Conservation (phyloP, 2,888 invertebrate genomes). For the Aleiodes testaceus region DNA sequence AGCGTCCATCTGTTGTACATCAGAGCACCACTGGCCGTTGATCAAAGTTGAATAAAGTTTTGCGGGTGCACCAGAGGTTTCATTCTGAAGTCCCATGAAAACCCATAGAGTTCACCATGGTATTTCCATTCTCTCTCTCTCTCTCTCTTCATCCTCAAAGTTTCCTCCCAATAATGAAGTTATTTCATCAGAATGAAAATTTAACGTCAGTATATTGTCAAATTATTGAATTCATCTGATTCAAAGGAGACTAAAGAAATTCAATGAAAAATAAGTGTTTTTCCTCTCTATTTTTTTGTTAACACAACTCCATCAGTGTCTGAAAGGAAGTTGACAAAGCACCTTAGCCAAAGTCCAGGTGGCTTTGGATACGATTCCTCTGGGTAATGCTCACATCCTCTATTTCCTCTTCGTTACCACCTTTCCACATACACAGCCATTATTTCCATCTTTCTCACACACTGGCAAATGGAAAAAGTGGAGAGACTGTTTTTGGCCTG, state of each 20-base stretch:
- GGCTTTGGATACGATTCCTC: background rate
- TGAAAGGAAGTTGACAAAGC: background rate
- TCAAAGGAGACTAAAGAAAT: background rate
- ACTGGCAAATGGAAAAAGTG: background rate
- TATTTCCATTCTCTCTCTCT: constrained; percentile 1
- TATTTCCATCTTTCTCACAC: background rate
- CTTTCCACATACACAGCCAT: background rate
- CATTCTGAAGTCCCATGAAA: constrained; percentile 6
- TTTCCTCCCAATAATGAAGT: constrained; percentile 6
- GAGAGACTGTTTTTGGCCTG: background rate
- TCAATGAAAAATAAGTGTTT: too few relatives aligned
- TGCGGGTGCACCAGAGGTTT: constrained; percentile 12
- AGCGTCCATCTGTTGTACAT: constrained; percentile 7
- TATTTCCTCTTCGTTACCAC: background rate
- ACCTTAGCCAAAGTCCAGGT: background rate
- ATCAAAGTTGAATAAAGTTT: constrained; percentile 30
- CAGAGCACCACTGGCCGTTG: constrained; percentile 21
- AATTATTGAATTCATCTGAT: background rate
- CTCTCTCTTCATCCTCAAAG: background rate
- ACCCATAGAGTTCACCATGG: background rate
- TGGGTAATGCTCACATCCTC: constrained; percentile 20
- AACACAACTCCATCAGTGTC: constrained; percentile 21
- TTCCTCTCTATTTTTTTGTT: background rate
- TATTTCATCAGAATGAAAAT: constrained; percentile 10
- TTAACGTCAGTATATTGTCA: background rate